A percentile compares a stretch with the other conserved stretches of the same genome.
phyloP scores from a whole-genome alignment of 2,797 vertebrate genomes.

The Sternotherus odoratus region DNA sequence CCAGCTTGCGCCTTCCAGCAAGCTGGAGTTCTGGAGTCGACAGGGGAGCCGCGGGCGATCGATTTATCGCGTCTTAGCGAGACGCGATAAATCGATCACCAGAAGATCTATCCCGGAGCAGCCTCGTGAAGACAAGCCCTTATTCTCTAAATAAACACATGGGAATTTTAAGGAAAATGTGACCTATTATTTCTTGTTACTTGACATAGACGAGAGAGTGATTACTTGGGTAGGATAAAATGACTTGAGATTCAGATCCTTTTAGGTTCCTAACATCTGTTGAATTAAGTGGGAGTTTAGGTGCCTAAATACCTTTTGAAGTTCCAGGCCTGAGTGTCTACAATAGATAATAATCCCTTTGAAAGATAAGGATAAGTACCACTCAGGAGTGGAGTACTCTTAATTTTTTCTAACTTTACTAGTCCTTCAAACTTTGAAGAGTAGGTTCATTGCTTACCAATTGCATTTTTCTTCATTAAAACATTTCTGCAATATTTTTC shows the following conservation, averaged over 20 bases:
- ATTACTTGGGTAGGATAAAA: background rate
- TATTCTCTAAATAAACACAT: constrained; percentile 14
- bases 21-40: too few species aligned
- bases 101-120: too few species aligned
- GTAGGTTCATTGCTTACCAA: background rate
- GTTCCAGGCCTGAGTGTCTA: background rate
- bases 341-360: background rate
- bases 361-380: background rate
- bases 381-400: background rate
- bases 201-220: background rate
- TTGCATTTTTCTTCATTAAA: background rate
- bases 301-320: background rate
- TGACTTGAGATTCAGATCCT: background rate
- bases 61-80: too few species aligned
- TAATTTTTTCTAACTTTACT: background rate
- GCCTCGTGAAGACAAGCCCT: too few species aligned
- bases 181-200: background rate
- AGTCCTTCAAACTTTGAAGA: background rate
- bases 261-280: background rate
- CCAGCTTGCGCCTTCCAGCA: too few species aligned
- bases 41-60: too few species aligned
- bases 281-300: background rate
- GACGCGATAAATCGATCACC: too few species aligned
- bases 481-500: background rate
- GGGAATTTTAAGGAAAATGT: background rate